phyloP scores from a whole-genome alignment of 2,888 invertebrate genomes.

The Cancer borealis region DNA sequence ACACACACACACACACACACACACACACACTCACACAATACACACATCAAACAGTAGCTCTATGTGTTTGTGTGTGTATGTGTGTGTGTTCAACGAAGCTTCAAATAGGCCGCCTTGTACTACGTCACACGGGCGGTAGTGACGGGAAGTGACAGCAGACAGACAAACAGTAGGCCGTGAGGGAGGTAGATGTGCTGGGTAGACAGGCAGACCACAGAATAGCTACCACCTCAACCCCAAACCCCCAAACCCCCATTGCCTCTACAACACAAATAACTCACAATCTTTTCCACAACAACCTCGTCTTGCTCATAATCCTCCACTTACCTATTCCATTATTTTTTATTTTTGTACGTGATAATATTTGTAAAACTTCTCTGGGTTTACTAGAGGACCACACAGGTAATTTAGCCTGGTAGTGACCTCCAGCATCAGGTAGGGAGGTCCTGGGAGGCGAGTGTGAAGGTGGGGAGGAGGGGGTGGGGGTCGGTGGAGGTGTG shows the following conservation, averaged over 20 bases:
- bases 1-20: slow-evolving; percentile 20
- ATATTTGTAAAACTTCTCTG: background rate
- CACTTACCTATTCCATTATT: background rate
- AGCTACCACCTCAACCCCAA: background rate
- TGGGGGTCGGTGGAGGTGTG: background rate
- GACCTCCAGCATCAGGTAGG: slow-evolving; percentile 17
- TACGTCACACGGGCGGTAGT: background rate
- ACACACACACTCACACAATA: background rate
- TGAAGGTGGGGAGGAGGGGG: background rate
- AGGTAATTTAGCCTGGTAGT: background rate
- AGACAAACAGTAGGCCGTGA: slow-evolving; percentile 2
- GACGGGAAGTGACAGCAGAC: slow-evolving; percentile 11
- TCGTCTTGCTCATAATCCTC: background rate
- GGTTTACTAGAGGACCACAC: background rate
- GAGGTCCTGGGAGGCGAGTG: background rate
- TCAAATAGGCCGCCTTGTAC: slow-evolving; percentile 8
- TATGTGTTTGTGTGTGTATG: slow-evolving; percentile 30
- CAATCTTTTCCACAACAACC: background rate
- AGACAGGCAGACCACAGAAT: background rate
- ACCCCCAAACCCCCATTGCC: background rate
- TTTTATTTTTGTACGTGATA: background rate
- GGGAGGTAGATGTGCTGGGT: background rate
- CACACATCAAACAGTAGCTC: background rate
- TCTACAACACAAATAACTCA: background rate
- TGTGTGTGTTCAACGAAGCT: slow-evolving; percentile 2